These are phyloP conservation scores for Acrobasis suavella DNA, from an alignment of 2,888 invertebrate species.

Conservation along the genomic window DNA sequence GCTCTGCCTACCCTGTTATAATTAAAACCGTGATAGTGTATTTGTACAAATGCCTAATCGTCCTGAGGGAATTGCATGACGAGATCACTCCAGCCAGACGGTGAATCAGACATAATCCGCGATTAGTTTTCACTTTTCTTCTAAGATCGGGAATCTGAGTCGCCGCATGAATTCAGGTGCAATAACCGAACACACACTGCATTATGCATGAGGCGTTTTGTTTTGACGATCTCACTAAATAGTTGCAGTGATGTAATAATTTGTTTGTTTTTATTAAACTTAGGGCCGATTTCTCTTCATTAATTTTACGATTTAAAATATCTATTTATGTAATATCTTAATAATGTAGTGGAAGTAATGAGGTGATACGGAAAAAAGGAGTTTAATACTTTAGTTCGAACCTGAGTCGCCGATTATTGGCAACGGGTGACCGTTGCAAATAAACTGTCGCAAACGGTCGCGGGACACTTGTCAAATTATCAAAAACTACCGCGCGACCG, in stretches of 20 bases:
- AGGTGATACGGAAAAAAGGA: background rate
- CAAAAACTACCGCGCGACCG: too few species aligned
- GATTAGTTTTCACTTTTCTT: conserved; percentile 12
- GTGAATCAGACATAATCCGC: background rate
- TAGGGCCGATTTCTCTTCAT: conserved; percentile 12
- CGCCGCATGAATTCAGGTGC: conserved; percentile 10
- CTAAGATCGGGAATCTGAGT: conserved; percentile 10
- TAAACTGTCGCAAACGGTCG: too few species aligned
- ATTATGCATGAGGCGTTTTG: conserved; percentile 15
- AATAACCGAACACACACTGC: conserved; percentile 6
- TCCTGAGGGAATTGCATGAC: too few species aligned
- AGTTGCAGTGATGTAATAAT: conserved; percentile 2
- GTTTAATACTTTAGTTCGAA: too few species aligned
- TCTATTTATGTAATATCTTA: too few species aligned
- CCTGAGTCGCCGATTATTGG: too few species aligned
- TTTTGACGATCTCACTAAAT: conserved; percentile 12
- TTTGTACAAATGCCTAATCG: too few species aligned
- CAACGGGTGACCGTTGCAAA: too few species aligned
- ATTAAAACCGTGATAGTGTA: too few species aligned
- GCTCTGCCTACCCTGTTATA: too few species aligned
- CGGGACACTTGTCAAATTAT: too few species aligned
- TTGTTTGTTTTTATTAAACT: conserved; percentile 8
- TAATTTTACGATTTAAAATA: background rate
- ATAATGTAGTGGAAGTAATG: background rate
- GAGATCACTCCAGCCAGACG: too few species aligned